phyloP scores from a whole-genome alignment of 2,113 vertebrate genomes.

The Chauna torquata region DNA sequence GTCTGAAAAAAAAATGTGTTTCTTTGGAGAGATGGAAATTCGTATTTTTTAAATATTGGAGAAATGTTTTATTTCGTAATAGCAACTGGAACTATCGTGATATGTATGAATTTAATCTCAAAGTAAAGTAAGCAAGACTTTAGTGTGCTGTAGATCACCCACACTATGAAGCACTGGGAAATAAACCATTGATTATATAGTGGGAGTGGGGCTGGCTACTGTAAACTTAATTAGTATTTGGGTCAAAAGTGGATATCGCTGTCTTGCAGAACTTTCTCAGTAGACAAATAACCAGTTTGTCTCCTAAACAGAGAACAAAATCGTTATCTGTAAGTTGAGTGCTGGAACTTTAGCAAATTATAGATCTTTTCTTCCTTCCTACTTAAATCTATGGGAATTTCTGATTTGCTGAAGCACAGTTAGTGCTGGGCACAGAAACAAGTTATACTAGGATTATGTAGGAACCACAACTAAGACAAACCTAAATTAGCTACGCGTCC shows the following conservation, averaged over 20 bases:
- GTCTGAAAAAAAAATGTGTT: not conserved
- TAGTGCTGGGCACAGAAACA: not conserved
- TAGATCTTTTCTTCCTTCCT: not conserved
- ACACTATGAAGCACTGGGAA: not conserved
- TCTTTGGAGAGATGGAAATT: not conserved
- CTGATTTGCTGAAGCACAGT: not conserved
- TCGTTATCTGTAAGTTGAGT: not conserved
- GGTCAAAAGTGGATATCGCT: not conserved
- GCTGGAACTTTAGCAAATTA: not conserved
- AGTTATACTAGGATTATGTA: not conserved
- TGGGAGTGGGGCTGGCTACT: not conserved
- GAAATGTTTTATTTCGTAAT: not conserved
- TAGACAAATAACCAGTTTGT: not conserved
- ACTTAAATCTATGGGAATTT: constrained; percentile 13
- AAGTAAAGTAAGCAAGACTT: not conserved
- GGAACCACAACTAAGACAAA: not conserved
- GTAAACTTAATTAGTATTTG: not conserved
- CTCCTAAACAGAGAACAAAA: not conserved
- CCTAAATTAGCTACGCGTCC: not conserved
- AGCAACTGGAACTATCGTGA: not conserved
- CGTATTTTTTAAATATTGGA: not conserved
- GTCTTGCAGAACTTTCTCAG: not conserved
- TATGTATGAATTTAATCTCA: not conserved
- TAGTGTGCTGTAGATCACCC: not conserved
- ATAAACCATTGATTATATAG: not conserved